Evolutionary conservation across 1,140 invertebrate species (phyloP), one percentile per base, ranked within the genome.

Genomic region (Hesperophylax magnus): DNA sequence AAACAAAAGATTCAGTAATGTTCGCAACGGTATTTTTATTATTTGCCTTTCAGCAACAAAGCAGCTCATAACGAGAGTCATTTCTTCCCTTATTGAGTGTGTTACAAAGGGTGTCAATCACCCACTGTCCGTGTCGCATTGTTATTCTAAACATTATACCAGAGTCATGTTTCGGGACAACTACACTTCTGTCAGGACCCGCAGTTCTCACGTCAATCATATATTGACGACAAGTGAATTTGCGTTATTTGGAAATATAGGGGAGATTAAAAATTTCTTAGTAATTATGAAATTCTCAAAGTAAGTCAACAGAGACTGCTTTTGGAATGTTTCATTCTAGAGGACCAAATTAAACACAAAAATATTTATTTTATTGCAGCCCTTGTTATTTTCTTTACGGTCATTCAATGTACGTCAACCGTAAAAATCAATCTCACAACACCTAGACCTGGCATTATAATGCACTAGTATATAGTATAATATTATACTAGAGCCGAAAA

Each of bases 201-300:
- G 24, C 56, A 53, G 52, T 78, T 78, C 77, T 56, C 77, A 78
- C 77, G 77, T 78, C 77, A 78, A 78, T 78, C 77, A 78, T 15
- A 15, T n/a, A 67, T 52, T 18, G 17, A 65, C 77, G 77, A 78
- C 77, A 78, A 78, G 77, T 78, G 61, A 77, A 54, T 27, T 53
- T 54, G 22, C 18, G 22, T 53, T 71, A 27, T 34, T 27, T 27
- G 11, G n/a, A 27, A 15, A 0, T 17, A 17, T 6, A 31, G 63
- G 63, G 63, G 17, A 17, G 17, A 31, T 67, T 58, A 58, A 58
- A 18, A 58, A 18, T 8, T 8, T 18, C 56, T 22, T 18, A 0
- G 56, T 58, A 58, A 18, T 58, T n/a, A n/a, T 58, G n/a, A 20
- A 18, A 58, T 8, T 18, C 56, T 58, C n/a, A 18, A 58, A 7